A percentile compares a stretch with the other conserved stretches of the same genome.
Conservation (phyloP, 1,140 invertebrate species). For the Drosophila tsacasi region DNA sequence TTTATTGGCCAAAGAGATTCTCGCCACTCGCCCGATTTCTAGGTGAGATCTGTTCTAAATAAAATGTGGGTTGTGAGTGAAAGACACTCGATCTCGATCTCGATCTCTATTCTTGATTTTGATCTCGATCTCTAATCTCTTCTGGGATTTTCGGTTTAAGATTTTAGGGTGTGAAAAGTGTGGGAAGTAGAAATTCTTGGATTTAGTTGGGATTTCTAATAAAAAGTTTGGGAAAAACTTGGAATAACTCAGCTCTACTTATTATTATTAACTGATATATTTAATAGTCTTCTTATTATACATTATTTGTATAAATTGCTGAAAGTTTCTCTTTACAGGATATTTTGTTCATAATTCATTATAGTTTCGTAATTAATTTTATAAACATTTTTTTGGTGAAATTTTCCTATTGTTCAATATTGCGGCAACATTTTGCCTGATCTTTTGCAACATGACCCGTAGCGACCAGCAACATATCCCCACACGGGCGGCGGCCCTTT, state of each 20-base stretch:
- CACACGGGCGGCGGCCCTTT: conserved; percentile 19
- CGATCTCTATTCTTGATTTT: background rate
- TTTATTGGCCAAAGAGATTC: conserved; percentile 79
- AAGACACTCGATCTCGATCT: conserved; percentile 42
- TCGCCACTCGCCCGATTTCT: conserved; percentile 51
- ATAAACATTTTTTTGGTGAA: background rate
- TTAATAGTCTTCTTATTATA: background rate
- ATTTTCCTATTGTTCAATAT: conserved; percentile 10
- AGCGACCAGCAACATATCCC: conserved; percentile 2
- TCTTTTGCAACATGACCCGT: conserved; percentile 4
- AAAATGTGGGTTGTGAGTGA: conserved; percentile 75
- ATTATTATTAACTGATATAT: background rate
- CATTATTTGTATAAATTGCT: background rate
- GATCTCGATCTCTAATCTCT: background rate
- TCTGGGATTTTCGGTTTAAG: conserved; percentile 43
- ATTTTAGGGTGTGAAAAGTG: conserved; percentile 69
- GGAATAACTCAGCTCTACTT: background rate
- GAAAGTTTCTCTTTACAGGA: background rate
- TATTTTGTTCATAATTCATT: background rate
- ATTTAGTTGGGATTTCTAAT: background rate
- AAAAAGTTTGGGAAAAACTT: background rate
- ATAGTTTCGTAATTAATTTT: background rate
- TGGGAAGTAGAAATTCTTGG: conserved; percentile 54
- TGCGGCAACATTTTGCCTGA: conserved; percentile 49
- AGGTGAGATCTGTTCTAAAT: conserved; percentile 79